Conservation (phyloP, 2,888 invertebrate genomes). For the Hirudinaria manillensis region DNA sequence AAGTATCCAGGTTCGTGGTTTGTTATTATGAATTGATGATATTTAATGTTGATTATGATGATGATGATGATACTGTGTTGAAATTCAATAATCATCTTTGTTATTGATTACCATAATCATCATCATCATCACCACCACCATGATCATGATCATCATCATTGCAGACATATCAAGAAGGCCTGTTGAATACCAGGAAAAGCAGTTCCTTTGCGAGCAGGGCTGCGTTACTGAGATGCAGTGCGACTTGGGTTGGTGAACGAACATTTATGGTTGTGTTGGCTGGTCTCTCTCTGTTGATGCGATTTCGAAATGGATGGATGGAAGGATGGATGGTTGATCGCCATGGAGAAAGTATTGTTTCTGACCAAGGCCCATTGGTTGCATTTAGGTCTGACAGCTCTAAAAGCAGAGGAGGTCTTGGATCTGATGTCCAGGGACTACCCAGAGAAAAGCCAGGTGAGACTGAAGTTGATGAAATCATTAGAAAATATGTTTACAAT, state of each 20-base stretch:
- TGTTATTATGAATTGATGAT: neutral
- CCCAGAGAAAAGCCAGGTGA: slow-evolving; percentile 84
- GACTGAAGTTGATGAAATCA: neutral
- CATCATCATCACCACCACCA: neutral
- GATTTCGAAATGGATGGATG: neutral
- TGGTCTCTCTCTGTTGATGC: neutral
- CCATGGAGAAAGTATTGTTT: too few relatives aligned
- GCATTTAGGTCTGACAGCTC: slow-evolving; percentile 69
- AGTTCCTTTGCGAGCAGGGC: slow-evolving; percentile 73
- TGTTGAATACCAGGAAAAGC: slow-evolving; percentile 83
- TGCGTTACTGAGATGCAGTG: slow-evolving; percentile 80
- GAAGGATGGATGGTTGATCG: neutral
- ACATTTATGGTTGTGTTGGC: neutral
- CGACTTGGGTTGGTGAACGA: slow-evolving; percentile 67
- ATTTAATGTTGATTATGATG: neutral
- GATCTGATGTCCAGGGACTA: slow-evolving; percentile 94
- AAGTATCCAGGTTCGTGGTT: slow-evolving; percentile 59
- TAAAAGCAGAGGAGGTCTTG: slow-evolving; percentile 82
- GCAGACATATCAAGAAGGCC: slow-evolving; percentile 60
- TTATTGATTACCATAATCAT: neutral
- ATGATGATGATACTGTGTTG: neutral
- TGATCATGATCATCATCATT: neutral
- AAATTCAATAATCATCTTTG: slow-evolving; percentile 5
- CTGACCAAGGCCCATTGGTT: neutral
- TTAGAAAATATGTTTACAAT: too few relatives aligned